Conservation (phyloP, 2,113 vertebrate species). For the Ammodramus savannarum region DNA sequence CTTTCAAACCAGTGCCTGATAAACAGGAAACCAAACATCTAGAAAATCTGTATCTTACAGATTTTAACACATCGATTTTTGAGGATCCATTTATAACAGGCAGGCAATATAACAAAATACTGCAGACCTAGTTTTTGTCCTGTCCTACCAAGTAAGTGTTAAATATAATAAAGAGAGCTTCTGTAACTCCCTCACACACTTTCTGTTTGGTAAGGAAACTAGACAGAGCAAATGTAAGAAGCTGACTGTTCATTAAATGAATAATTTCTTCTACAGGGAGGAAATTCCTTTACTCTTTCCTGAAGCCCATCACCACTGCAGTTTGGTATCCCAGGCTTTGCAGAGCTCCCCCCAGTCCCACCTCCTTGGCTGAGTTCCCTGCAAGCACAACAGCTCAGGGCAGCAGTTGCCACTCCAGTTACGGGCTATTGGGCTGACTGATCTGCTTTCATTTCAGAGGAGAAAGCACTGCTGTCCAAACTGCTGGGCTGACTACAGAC, state of each 20-base stretch:
- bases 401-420: background rate
- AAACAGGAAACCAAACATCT: background rate
- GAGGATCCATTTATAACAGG: background rate
- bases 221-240: background rate
- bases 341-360: background rate
- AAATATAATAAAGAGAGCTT: background rate
- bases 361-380: background rate
- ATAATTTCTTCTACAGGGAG: background rate
- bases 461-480: background rate
- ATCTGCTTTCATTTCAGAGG: background rate
- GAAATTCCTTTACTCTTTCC: background rate
- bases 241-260: background rate
- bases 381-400: rapidly evolving
- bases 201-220: background rate
- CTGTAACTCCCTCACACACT: background rate
- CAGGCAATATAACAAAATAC: background rate
- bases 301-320: background rate
- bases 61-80: background rate
- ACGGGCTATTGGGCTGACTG: rapidly evolving
- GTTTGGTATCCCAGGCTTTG: background rate
- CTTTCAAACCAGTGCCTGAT: background rate
- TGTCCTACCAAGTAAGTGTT: background rate
- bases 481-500: background rate
- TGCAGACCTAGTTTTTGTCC: background rate
- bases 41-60: background rate